Base-by-base conservation (phyloP, 2,888 invertebrate species). In the Lutraria lutraria region DNA sequence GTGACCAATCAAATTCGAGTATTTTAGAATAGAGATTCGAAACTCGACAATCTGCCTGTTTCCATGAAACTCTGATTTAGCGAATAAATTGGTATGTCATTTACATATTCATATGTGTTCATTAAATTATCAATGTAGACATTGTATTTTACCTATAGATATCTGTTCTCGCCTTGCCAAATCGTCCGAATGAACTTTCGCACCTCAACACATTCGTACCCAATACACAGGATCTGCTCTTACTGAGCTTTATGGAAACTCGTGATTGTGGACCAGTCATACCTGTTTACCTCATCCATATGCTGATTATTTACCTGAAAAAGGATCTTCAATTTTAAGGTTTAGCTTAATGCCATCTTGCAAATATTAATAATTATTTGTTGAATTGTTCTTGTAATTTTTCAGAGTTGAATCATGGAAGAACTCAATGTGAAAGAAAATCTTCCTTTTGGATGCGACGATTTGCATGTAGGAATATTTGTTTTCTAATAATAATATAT, bases 371-470 rank as follows among this genome's bases (percentile, higher is more conserved):
- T 12, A 63, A n/a, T n/a, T 63, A 63, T 68, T 63, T 16, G 19
- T 63, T n/a, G n/a, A n/a, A n/a, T n/a, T n/a, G n/a, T 16, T n/a
- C 72, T 0, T 72, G 25, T 8, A 72, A 19, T 68, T 54, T 79
- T 79, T 29, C 31, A n/a, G 19, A 76, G 72, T 79, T 54, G 72
- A 31, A 85, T 19, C 25, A 85, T 85, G 85, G 85, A 85, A 54
- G 79, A 56, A 34, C 52, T 52, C 3, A 10, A 19, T 43, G 56
- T 79, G 16, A 85, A 85, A 53, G 85, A 85, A 34, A 85, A 85
- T 79, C 52, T 54, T 53, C 85, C 85, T 25, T 4, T 54, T 53
- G 68, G 29, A 56, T 31, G 19, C 54, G 85, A 85, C 16, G 76
- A 76, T 16, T 31, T 76, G 16, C 76, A 76, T 76, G 76, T 76